A percentile compares a stretch with the other conserved stretches of the same genome.
phyloP scores from a whole-genome alignment of 2,888 invertebrate genomes.

The Catocala sponsa region DNA sequence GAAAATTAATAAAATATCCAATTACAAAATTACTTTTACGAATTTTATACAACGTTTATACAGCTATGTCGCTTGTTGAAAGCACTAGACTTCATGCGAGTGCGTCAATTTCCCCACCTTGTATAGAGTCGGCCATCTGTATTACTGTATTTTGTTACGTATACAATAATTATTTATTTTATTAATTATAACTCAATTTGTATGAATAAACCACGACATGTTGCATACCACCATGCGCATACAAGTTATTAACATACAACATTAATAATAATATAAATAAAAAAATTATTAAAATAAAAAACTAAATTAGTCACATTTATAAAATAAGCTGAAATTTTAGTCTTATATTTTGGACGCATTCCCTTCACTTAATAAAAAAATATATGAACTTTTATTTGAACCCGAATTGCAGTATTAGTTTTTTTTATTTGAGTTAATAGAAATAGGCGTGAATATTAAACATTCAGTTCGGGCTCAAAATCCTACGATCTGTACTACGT shows the following conservation, averaged over 20 bases:
- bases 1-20: no score
- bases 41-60: no score
- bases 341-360: slow-evolving; percentile 27
- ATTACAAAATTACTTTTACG: no score
- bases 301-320: slow-evolving; percentile 19
- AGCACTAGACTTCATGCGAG: no score
- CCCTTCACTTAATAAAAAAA: slow-evolving; percentile 34
- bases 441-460: no score
- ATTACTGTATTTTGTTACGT: no score
- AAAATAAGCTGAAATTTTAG: neutral
- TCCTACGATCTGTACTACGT: neutral
- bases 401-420: slow-evolving; percentile 28
- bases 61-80: no score
- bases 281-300: slow-evolving; percentile 4
- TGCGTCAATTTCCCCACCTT: no score
- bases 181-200: no score
- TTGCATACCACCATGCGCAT: slow-evolving; percentile 15
- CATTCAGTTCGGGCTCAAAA: slow-evolving; percentile 30
- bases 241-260: slow-evolving; percentile 8
- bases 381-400: slow-evolving; percentile 16
- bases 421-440: slow-evolving; percentile 1
- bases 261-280: slow-evolving; percentile 8
- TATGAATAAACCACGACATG: neutral
- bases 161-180: no score
- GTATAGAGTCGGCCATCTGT: no score